Base-by-base conservation (phyloP, 92 coral and sea anemone species). In the Phymanthus crucifer region DNA sequence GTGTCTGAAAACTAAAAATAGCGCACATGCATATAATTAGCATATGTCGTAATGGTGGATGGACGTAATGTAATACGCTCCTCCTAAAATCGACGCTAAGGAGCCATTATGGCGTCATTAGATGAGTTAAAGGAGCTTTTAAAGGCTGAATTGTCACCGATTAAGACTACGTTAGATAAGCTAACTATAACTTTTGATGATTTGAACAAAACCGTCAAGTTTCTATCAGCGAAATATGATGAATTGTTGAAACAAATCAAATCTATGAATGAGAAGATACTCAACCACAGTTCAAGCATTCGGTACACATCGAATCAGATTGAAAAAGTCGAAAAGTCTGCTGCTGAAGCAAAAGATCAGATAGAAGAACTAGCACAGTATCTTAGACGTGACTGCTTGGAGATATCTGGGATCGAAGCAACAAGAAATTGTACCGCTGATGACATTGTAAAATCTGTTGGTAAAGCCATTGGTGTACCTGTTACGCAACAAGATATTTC, bases 361-460 rank as follows among this genome's bases (percentile, higher is more conserved):
- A 57, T n/a, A 14, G 87, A 83, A 12, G 87, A 83, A 46, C 32
- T 83, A 4, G 87, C 83, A 27, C 87, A 83, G 24, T 76, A 83
- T 67, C 61, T 83, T 45, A 56, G 83, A 52, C 33, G 87, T 27
- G 87, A 83, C 40, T 83, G 87, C 43, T 47, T 76, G 16, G 77
- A 83, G 48, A 76, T 83, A 45, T 76, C 83, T 17, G 82, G 82
- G 52, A 65, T 83, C 40, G 14, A 71, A 34, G 75, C 56, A 24
- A 71, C 46, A 7, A 81, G 76, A 16, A 76, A 83, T 38, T n/a
- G 50, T 27, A 58, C 86, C 24, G 33, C 78, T n/a, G 84, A 54
- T 32, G 79, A 37, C 58, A 79, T 79, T 40, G 85, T 74, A 0
- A 33, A 67, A 31, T 61, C 72, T 2, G 57, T 73, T 36, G 71